phyloP scores from a whole-genome alignment of 2,797 vertebrate genomes.

The Nannoperca obscura region DNA sequence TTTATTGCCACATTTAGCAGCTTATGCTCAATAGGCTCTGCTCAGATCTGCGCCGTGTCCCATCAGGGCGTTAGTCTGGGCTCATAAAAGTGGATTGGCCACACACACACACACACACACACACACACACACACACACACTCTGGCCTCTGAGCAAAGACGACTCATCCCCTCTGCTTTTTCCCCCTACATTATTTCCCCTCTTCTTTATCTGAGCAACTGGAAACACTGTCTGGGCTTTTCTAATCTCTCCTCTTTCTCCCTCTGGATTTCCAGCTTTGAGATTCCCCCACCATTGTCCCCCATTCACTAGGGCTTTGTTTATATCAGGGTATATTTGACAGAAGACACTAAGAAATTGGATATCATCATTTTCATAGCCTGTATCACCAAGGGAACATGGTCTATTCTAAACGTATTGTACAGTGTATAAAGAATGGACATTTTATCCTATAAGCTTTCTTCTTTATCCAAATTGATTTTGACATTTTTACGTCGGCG shows the following conservation, averaged over 20 bases:
- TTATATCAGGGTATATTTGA: conserved; percentile 69
- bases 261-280: conserved; percentile 80
- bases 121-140: conserved; percentile 9
- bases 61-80: conserved; percentile 95
- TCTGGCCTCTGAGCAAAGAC: conserved; percentile 77
- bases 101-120: conserved; percentile 70
- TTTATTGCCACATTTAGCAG: conserved; percentile 99
- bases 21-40: conserved; percentile 96
- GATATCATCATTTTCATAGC: conserved; percentile 75
- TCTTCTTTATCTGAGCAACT: conserved; percentile 85
- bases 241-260: conserved; percentile 91
- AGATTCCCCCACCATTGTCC: conserved; percentile 66
- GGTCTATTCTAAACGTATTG: conserved; percentile 45
- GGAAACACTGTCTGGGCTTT: conserved; percentile 93
- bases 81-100: conserved; percentile 93
- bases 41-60: conserved; percentile 93
- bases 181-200: conserved; percentile 61
- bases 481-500: conserved; percentile 68
- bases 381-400: conserved; percentile 72
- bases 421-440: conserved; percentile 58
- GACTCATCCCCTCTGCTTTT: conserved; percentile 91
- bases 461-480: conserved; percentile 73
- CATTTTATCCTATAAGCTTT: conserved; percentile 73
- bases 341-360: conserved; percentile 71
- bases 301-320: conserved; percentile 78